These are phyloP conservation scores for Drosophila mayri DNA, from an alignment of 1,140 invertebrate genomes.

Conservation along the genomic window DNA sequence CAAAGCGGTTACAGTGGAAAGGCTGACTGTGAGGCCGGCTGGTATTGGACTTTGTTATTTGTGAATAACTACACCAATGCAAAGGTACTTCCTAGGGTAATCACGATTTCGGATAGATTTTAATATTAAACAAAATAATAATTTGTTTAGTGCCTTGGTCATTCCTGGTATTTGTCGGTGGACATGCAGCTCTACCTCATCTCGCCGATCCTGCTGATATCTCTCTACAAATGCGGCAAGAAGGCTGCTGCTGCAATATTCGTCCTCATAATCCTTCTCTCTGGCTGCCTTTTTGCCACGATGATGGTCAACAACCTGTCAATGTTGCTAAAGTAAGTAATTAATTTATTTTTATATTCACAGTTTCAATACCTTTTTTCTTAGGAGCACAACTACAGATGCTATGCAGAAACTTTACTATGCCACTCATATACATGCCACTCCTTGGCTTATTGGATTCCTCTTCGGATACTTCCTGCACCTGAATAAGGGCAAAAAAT, in stretches of 20 bases:
- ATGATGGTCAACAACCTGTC: slow-evolving; percentile 41
- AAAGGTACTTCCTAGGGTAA: slow-evolving; percentile 88
- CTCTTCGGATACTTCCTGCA: slow-evolving; percentile 7
- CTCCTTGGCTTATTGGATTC: slow-evolving; percentile 50
- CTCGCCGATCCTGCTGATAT: slow-evolving; percentile 90
- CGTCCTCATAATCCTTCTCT: slow-evolving; percentile 33
- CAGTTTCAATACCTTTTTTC: background rate
- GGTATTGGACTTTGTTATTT: slow-evolving; percentile 59
- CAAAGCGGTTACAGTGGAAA: slow-evolving; percentile 4
- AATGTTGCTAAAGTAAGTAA: slow-evolving; percentile 13
- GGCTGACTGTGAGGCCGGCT: slow-evolving; percentile 60
- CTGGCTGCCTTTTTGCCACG: slow-evolving; percentile 10
- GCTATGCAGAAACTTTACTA: slow-evolving; percentile 37
- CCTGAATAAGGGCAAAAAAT: background rate
- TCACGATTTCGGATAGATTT: too few relatives aligned
- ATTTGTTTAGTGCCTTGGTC: background rate
- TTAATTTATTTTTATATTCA: background rate
- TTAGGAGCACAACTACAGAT: background rate
- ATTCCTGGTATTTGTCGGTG: slow-evolving; percentile 4
- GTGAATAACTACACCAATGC: slow-evolving; percentile 61
- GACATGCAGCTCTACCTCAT: slow-evolving; percentile 90
- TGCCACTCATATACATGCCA: slow-evolving; percentile 54
- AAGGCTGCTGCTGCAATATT: slow-evolving; percentile 44
- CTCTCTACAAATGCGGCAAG: slow-evolving; percentile 87
- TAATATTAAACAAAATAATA: background rate